Evolutionary conservation across 1,140 invertebrate genomes (phyloP).

Genomic region (Calephelis virginiensis): DNA sequence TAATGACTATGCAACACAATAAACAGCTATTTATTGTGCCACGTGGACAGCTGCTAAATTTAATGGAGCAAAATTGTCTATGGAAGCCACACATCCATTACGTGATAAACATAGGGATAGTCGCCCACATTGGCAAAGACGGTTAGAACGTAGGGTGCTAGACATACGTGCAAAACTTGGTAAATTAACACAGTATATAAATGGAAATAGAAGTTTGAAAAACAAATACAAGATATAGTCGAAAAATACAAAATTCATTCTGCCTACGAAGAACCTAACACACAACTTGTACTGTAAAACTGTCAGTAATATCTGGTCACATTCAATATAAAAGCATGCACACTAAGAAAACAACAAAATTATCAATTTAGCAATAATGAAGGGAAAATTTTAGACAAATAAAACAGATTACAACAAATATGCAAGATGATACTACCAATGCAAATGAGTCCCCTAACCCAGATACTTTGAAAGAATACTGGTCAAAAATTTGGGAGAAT

Average conservation of each 20-base stretch:
- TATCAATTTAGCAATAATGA: slow-evolving; percentile 8
- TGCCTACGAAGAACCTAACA: slow-evolving; percentile 15
- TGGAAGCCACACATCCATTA: too few species aligned
- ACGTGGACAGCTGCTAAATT: too few species aligned
- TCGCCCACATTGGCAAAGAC: slow-evolving; percentile 22
- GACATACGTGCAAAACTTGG: slow-evolving; percentile 17
- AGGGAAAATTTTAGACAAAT: neutral
- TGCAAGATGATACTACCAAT: neutral
- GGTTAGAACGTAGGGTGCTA: slow-evolving; percentile 16
- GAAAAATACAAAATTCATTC: slow-evolving; percentile 1
- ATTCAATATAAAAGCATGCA: slow-evolving; percentile 22
- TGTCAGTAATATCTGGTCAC: too few species aligned
- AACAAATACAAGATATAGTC: neutral
- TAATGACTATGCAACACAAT: too few species aligned
- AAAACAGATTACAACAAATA: too few species aligned
- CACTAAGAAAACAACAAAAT: slow-evolving; percentile 20
- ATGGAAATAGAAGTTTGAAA: slow-evolving; percentile 10
- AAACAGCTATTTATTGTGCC: too few species aligned
- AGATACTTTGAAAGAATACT: too few species aligned
- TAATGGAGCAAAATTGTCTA: too few species aligned
- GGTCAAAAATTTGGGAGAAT: too few species aligned
- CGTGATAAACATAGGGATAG: too few species aligned
- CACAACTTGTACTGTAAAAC: slow-evolving; percentile 22
- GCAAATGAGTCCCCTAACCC: too few species aligned
- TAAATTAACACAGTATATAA: neutral